phyloP scores from a whole-genome alignment of 1,140 invertebrate genomes.

The Hyles euphorbiae region DNA sequence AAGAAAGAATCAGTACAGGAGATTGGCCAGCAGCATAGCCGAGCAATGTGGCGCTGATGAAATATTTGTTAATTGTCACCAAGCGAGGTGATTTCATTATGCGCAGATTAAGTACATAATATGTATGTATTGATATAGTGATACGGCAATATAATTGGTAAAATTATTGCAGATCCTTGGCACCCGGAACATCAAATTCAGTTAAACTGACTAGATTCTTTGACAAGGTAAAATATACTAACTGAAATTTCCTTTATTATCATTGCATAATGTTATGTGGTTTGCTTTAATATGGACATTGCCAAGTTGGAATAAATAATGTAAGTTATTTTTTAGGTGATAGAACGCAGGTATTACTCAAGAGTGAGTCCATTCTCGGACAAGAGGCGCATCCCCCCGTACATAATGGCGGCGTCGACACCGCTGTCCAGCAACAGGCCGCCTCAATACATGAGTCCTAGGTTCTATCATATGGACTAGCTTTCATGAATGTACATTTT shows the following conservation, averaged over 20 bases:
- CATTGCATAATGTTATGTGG: no score
- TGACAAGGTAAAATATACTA: constrained; percentile 82
- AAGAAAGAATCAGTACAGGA: constrained; percentile 78
- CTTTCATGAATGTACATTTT: neutral
- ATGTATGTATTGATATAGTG: neutral
- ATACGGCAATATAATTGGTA: no score
- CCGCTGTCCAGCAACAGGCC: constrained; percentile 47
- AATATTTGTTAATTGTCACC: constrained; percentile 90
- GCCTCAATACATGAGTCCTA: constrained; percentile 65
- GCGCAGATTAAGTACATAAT: neutral
- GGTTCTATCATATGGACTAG: constrained; percentile 77
- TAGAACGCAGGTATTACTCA: constrained; percentile 82
- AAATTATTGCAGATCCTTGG: constrained; percentile 78
- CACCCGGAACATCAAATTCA: constrained; percentile 93
- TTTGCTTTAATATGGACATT: neutral
- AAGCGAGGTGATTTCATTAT: constrained; percentile 75
- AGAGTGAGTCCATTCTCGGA: constrained; percentile 72
- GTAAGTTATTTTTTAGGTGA: constrained; percentile 69
- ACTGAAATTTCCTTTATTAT: no score
- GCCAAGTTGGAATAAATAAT: neutral
- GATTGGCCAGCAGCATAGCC: constrained; percentile 84
- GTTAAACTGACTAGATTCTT: constrained; percentile 96
- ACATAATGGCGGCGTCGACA: constrained; percentile 66
- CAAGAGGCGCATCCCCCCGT: constrained; percentile 72
- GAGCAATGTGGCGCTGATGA: constrained; percentile 96